A percentile compares a stretch with the other conserved stretches of the same genome.
Evolutionary conservation across 2,113 vertebrate genomes (phyloP).

Genomic region (Paraplagusia blochii): DNA sequence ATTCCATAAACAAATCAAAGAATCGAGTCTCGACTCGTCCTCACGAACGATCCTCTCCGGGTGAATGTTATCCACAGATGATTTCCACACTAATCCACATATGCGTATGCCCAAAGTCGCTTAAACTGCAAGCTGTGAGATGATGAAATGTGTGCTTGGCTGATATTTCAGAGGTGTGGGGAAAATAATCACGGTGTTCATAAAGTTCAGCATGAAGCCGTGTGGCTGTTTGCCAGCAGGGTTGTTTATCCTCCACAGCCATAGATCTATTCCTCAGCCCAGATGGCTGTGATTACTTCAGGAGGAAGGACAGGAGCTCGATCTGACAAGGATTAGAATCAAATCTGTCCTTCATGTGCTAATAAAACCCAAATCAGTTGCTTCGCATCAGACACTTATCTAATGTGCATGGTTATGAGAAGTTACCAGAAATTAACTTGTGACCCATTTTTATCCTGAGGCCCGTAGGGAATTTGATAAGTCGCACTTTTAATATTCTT

Average conservation of each 20-base stretch:
- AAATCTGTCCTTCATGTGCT: conserved; percentile 22
- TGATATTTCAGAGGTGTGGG: conserved; percentile 16
- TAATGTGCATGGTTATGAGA: not conserved
- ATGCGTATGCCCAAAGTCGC: conserved; percentile 36
- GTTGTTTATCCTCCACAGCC: conserved; percentile 46
- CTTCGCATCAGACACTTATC: not conserved
- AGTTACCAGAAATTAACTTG: not conserved
- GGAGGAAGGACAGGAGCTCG: conserved; percentile 34
- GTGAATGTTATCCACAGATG: conserved; percentile 18
- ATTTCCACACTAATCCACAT: conserved; percentile 38
- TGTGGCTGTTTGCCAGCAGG: conserved; percentile 38
- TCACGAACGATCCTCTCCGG: not conserved
- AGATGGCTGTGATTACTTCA: conserved; percentile 54
- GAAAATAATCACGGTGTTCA: conserved; percentile 36
- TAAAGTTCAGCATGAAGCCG: conserved; percentile 38
- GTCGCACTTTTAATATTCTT: too few species aligned
- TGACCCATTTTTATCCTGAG: not conserved
- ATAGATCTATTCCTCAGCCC: conserved; percentile 51
- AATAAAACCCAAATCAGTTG: not conserved
- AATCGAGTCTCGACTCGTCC: conserved; percentile 1
- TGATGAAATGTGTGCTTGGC: conserved; percentile 21
- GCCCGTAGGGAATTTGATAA: not conserved
- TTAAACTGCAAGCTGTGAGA: conserved; percentile 57
- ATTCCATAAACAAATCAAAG: not conserved
- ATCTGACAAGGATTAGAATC: conserved; percentile 47